A percentile compares a stretch with the other conserved stretches of the same genome.
These are phyloP conservation scores for Sericinus montela DNA, from an alignment of 2,888 invertebrate genomes.

Conservation along the genomic window DNA sequence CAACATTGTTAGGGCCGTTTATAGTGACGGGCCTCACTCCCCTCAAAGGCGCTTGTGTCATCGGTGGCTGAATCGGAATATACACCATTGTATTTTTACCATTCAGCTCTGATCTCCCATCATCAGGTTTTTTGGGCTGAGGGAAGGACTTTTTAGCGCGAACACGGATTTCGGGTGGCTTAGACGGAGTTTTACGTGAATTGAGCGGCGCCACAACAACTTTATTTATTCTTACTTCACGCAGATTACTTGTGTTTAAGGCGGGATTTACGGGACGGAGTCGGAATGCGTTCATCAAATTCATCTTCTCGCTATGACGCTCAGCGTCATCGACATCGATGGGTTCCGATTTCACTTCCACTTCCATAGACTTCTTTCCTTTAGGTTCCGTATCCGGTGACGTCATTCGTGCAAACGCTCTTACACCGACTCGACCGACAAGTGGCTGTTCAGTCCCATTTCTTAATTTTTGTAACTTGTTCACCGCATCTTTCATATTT, in stretches of 20 bases:
- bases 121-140: constrained; percentile 54
- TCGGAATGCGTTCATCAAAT: constrained; percentile 60
- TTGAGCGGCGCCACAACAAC: constrained; percentile 41
- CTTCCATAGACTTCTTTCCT: constrained; percentile 32
- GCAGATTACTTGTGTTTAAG: constrained; percentile 32
- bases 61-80: constrained; percentile 69
- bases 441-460: constrained; percentile 37
- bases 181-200: constrained; percentile 32
- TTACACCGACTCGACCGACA: constrained; percentile 60
- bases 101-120: constrained; percentile 56
- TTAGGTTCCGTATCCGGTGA: constrained; percentile 36
- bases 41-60: constrained; percentile 52
- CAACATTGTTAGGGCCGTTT: constrained; percentile 18
- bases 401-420: constrained; percentile 65
- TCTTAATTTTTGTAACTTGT: constrained; percentile 46
- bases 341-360: constrained; percentile 67
- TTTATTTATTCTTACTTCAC: constrained; percentile 62
- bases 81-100: constrained; percentile 73
- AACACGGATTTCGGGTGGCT: constrained; percentile 40
- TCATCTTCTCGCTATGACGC: constrained; percentile 55
- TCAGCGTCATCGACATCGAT: constrained; percentile 61
- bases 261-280: constrained; percentile 52
- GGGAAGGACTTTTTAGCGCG: constrained; percentile 65
- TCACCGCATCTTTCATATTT: constrained; percentile 48
- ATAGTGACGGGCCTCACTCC: constrained; percentile 26